These are phyloP conservation scores for Andrena dorsata DNA, from an alignment of 2,888 invertebrate species.

Conservation along the genomic window DNA sequence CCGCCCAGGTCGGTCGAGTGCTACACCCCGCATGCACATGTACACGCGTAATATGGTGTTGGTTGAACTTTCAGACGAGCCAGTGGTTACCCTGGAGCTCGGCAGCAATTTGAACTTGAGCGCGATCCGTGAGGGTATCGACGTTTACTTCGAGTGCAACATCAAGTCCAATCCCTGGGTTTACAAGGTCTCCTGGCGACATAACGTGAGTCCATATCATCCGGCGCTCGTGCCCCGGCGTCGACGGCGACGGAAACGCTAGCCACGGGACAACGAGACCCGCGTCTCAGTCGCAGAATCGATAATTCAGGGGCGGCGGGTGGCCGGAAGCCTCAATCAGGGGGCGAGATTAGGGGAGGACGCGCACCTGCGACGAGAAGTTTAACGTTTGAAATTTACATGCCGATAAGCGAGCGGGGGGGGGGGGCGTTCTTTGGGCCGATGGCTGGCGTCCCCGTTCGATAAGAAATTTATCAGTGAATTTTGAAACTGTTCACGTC, in stretches of 20 bases:
- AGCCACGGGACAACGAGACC: constrained; percentile 55
- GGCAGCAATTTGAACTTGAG: constrained; percentile 93
- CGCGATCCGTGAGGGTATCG: constrained; percentile 94
- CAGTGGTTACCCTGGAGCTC: constrained; percentile 92
- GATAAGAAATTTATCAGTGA: constrained; percentile 56
- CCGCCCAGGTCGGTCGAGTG: too few species aligned
- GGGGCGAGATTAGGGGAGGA: constrained; percentile 55
- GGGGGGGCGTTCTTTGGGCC: constrained; percentile 49
- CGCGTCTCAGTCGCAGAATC: constrained; percentile 55
- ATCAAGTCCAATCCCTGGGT: constrained; percentile 95
- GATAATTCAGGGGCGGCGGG: constrained; percentile 52
- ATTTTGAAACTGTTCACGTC: constrained; percentile 44
- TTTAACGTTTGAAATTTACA: constrained; percentile 65
- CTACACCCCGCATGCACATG: too few species aligned
- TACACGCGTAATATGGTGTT: too few species aligned
- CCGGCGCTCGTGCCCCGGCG: background rate
- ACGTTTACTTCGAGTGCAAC: constrained; percentile 96
- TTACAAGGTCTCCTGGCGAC: constrained; percentile 91
- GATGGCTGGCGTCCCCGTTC: constrained; percentile 38
- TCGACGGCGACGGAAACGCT: constrained; percentile 18
- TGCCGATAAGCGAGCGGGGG: constrained; percentile 49
- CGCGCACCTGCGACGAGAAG: constrained; percentile 67
- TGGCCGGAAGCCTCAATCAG: constrained; percentile 60
- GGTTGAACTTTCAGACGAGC: constrained; percentile 89
- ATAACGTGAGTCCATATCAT: constrained; percentile 87